Evolutionary conservation across 2,888 invertebrate species (phyloP).

Genomic region (Heliconius charithonia): DNA sequence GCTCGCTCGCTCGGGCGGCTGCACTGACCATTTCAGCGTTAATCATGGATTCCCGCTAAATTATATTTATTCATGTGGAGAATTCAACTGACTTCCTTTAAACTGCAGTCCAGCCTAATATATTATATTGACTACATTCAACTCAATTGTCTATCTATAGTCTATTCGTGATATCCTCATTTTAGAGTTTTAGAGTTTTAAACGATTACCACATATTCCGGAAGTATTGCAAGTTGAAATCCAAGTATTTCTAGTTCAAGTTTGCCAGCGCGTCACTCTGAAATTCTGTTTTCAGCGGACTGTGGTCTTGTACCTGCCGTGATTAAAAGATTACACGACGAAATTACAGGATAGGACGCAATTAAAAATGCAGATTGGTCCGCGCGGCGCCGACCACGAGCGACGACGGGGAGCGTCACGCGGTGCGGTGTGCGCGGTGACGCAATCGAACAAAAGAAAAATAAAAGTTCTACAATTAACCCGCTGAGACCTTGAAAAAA

Average conservation of each 20-base stretch:
- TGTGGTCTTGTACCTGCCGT: slow-evolving; percentile 28
- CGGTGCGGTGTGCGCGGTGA: slow-evolving; percentile 36
- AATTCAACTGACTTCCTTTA: slow-evolving; percentile 26
- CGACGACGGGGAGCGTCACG: slow-evolving; percentile 25
- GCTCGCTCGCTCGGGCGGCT: slow-evolving; percentile 33
- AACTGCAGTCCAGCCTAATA: neutral
- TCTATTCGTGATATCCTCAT: neutral
- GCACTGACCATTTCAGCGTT: slow-evolving; percentile 38
- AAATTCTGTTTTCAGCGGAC: slow-evolving; percentile 16
- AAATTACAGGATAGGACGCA: slow-evolving; percentile 34
- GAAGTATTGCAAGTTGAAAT: slow-evolving; percentile 1
- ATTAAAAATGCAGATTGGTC: slow-evolving; percentile 40
- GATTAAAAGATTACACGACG: slow-evolving; percentile 38
- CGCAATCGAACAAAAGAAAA: slow-evolving; percentile 44
- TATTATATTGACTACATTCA: slow-evolving; percentile 7
- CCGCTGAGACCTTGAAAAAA: slow-evolving; percentile 43
- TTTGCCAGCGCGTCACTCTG: neutral
- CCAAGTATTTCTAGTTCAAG: neutral
- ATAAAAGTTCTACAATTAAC: slow-evolving; percentile 44
- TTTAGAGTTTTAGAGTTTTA: slow-evolving; percentile 1
- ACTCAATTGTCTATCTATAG: neutral
- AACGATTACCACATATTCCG: neutral
- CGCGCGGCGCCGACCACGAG: slow-evolving; percentile 10
- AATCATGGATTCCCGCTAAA: slow-evolving; percentile 31
- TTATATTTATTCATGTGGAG: slow-evolving; percentile 30